Evolutionary conservation across 2,888 invertebrate genomes (phyloP).

Genomic region (Cosmia pyralina): DNA sequence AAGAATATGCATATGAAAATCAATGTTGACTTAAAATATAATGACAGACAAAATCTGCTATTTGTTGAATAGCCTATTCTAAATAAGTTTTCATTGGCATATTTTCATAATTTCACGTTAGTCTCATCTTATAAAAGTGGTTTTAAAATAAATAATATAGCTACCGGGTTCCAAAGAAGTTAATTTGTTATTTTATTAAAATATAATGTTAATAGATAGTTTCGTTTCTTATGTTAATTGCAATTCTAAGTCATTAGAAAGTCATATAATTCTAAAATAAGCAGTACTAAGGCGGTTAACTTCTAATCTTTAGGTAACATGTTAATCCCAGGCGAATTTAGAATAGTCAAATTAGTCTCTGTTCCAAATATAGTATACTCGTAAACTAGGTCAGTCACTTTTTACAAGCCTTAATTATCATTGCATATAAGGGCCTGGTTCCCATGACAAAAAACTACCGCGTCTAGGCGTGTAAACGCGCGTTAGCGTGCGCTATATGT

Average conservation of each 20-base stretch:
- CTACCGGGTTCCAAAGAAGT: conserved; percentile 30
- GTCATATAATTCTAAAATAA: conserved; percentile 18
- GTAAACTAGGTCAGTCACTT: not conserved
- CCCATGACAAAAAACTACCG: not conserved
- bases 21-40: conserved; percentile 1
- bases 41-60: not conserved
- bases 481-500: conserved; percentile 20
- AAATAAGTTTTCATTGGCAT: conserved; percentile 47
- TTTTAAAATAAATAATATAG: conserved; percentile 21
- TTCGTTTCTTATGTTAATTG: conserved; percentile 40
- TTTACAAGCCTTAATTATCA: conserved; percentile 32
- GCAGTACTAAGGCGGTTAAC: conserved; percentile 31
- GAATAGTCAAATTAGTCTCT: not conserved
- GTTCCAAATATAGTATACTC: conserved; percentile 7
- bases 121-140: conserved; percentile 1
- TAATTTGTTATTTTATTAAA: conserved; percentile 43
- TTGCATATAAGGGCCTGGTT: not conserved
- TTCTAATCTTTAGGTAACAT: conserved; percentile 14
- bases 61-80: not conserved
- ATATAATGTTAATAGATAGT: conserved; percentile 41
- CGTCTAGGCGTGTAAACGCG: not conserved
- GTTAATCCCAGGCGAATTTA: conserved; percentile 32
- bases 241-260: conserved; percentile 23
- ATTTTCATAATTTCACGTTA: conserved; percentile 44
- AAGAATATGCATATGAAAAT: conserved; percentile 53